Percentiles rank a stretch among this genome's conserved stretches.
These are phyloP conservation scores for Elachura formosa DNA, from an alignment of 2,113 vertebrate species.

Conservation along the genomic window DNA sequence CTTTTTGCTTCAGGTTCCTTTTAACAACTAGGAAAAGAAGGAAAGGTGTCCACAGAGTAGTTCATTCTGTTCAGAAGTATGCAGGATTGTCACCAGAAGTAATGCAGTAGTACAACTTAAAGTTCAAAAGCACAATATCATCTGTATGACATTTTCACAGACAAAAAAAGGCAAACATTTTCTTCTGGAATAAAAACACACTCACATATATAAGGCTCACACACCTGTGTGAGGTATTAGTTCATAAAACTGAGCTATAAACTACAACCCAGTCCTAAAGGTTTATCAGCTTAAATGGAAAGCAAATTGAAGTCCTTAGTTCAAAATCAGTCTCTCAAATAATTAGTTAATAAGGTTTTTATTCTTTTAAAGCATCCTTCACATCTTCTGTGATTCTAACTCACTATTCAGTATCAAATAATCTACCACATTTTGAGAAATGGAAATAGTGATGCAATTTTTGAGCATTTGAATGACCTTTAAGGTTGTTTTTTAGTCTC, in stretches of 20 bases:
- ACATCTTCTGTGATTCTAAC: not conserved
- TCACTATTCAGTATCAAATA: not conserved
- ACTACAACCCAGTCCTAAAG: not conserved
- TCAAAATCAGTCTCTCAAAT: not conserved
- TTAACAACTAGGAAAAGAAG: not conserved
- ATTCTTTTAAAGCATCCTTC: not conserved
- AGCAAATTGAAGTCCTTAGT: not conserved
- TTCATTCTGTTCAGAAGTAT: not conserved
- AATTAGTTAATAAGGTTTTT: not conserved
- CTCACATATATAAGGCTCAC: not conserved
- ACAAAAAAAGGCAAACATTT: not conserved
- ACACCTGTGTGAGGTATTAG: not conserved
- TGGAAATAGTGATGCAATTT: not conserved
- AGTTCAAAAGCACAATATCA: not conserved
- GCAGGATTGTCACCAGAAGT: not conserved
- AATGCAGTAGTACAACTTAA: not conserved
- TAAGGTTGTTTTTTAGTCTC: not conserved
- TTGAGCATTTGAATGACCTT: not conserved
- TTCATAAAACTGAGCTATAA: not conserved
- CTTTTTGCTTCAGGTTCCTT: not conserved
- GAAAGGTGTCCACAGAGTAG: not conserved
- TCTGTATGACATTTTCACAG: not conserved
- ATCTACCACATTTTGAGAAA: not conserved
- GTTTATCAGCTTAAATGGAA: not conserved
- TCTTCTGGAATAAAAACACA: not conserved